Evolutionary conservation across 2,888 invertebrate genomes (phyloP).

Genomic region (Oscheius sp.): DNA sequence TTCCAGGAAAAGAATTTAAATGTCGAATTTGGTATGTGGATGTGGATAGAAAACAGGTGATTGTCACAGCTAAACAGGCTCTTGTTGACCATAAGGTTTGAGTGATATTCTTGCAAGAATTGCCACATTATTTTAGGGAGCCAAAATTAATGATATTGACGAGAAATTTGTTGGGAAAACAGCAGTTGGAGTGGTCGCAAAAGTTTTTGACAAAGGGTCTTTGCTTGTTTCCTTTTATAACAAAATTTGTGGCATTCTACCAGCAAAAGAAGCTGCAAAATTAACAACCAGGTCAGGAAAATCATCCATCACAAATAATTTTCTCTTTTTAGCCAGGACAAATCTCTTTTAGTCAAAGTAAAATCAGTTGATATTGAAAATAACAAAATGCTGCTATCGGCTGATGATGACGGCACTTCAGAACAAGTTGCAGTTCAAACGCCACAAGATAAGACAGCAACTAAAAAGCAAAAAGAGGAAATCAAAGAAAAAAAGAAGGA

Average conservation of each 20-base stretch:
- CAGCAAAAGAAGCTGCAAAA: constrained; percentile 16
- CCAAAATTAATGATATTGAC: constrained; percentile 29
- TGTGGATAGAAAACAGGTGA: constrained; percentile 42
- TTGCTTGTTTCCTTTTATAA: constrained; percentile 58
- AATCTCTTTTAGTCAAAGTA: constrained; percentile 9
- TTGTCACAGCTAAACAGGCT: constrained; percentile 41
- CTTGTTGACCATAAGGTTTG: constrained; percentile 5
- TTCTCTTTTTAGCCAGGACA: neutral
- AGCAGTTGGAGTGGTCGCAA: constrained; percentile 46
- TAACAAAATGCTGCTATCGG: neutral
- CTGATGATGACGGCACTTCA: neutral
- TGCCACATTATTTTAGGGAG: constrained; percentile 24
- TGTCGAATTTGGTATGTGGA: constrained; percentile 57
- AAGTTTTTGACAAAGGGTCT: constrained; percentile 47
- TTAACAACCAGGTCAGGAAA: neutral
- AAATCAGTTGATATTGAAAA: neutral
- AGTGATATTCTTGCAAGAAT: neutral
- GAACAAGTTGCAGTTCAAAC: neutral
- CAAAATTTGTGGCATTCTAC: constrained; percentile 37
- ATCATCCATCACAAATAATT: neutral
- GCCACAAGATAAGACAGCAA: neutral
- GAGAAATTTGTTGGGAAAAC: constrained; percentile 35
- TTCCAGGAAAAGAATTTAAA: constrained; percentile 39
- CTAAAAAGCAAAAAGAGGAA: neutral
- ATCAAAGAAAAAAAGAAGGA: neutral